phyloP scores from a whole-genome alignment of 2,888 invertebrate genomes.

The Drosophila nigritarsus region DNA sequence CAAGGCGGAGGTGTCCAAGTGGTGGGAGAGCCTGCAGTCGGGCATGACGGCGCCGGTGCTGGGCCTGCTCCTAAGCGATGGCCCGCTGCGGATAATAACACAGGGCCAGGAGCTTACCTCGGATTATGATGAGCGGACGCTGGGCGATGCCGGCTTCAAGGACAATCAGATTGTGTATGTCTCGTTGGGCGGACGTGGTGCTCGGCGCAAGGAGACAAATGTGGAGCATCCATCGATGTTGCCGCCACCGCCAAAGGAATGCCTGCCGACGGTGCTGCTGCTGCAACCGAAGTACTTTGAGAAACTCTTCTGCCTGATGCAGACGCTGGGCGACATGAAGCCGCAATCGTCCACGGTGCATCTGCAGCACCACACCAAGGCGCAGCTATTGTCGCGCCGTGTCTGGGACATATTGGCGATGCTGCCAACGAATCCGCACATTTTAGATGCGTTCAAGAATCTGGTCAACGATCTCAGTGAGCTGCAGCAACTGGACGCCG shows the following conservation, averaged over 20 bases:
- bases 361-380: constrained; percentile 92
- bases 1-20: constrained; percentile 96
- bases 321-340: constrained; percentile 94
- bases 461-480: constrained; percentile 85
- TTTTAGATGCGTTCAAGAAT: constrained; percentile 91
- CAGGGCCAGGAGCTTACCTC: constrained; percentile 96
- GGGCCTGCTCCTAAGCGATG: constrained; percentile 91
- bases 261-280: constrained; percentile 93
- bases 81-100: constrained; percentile 95
- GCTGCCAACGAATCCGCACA: constrained; percentile 94
- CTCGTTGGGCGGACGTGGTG: constrained; percentile 91
- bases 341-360: constrained; percentile 87
- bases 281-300: constrained; percentile 95
- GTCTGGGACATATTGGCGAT: constrained; percentile 98
- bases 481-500: constrained; percentile 70
- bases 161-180: constrained; percentile 97
- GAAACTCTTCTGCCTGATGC: constrained; percentile 95
- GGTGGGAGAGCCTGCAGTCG: constrained; percentile 91
- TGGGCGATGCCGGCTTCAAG: constrained; percentile 96
- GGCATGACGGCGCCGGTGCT: constrained; percentile 86
- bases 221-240: constrained; percentile 93
- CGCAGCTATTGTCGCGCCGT: constrained; percentile 94
- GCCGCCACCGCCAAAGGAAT: constrained; percentile 94
- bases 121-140: constrained; percentile 95
- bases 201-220: constrained; percentile 85